These are phyloP conservation scores for Paragorgia papillata DNA, from an alignment of 92 coral and sea anemone species.

Conservation along the genomic window DNA sequence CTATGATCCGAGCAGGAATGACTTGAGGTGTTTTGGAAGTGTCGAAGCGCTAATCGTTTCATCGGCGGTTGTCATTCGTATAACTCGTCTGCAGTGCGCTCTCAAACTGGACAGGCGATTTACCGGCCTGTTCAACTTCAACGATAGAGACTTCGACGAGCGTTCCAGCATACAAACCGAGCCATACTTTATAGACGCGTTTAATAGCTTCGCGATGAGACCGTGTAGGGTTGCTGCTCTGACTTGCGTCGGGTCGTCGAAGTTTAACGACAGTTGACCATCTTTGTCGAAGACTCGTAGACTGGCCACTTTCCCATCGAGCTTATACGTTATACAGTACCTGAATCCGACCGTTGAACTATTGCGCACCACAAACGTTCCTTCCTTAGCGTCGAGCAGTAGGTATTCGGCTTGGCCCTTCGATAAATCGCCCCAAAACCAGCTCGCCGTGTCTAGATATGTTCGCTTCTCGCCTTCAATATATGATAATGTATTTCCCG, in stretches of 20 bases:
- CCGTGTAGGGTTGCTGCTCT: conserved; percentile 40
- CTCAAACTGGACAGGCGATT: conserved; percentile 37
- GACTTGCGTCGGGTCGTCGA: conserved; percentile 34
- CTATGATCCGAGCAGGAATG: conserved; percentile 8
- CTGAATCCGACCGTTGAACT: not conserved
- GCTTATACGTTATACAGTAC: conserved; percentile 34
- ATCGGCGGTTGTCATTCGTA: conserved; percentile 16
- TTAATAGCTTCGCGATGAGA: conserved; percentile 24
- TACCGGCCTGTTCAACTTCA: conserved; percentile 20
- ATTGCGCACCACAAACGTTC: conserved; percentile 26
- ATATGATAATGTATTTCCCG: not conserved
- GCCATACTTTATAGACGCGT: not conserved
- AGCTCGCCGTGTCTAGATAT: conserved; percentile 27
- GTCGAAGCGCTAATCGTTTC: conserved; percentile 13
- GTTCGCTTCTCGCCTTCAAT: conserved; percentile 11
- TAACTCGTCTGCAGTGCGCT: conserved; percentile 40
- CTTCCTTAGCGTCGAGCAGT: conserved; percentile 13
- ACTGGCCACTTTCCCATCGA: conserved; percentile 22
- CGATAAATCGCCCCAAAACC: conserved; percentile 36
- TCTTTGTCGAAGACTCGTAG: conserved; percentile 27
- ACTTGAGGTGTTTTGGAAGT: conserved; percentile 25
- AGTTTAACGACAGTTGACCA: conserved; percentile 29
- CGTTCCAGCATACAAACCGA: conserved; percentile 24
- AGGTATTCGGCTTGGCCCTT: conserved; percentile 32
- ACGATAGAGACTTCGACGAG: conserved; percentile 11